Percentiles rank a stretch among this genome's conserved stretches.
Evolutionary conservation across 1,140 invertebrate genomes (phyloP).

Genomic region (Trachelipus rathkii): DNA sequence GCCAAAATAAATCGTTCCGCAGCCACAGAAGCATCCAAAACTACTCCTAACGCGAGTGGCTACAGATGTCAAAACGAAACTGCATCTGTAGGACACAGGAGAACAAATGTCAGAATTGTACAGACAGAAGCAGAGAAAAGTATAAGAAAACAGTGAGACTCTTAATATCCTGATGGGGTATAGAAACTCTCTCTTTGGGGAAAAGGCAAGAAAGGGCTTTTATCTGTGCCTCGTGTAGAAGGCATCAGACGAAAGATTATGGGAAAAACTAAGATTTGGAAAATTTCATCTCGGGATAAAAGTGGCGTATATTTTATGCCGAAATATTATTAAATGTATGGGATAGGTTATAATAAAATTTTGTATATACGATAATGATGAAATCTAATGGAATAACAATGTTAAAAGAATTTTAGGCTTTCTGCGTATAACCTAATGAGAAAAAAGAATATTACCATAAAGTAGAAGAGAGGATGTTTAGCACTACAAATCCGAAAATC

Average conservation of each 20-base stretch:
- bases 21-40: conserved; percentile 32
- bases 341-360: not conserved
- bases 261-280: not conserved
- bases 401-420: not conserved
- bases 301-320: not conserved
- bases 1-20: conserved; percentile 11
- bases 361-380: not conserved
- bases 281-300: not conserved
- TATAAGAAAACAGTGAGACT: not conserved
- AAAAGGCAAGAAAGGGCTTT: not conserved
- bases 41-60: conserved; percentile 21
- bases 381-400: not conserved
- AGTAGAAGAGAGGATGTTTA: no score
- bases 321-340: not conserved
- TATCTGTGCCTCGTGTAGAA: not conserved
- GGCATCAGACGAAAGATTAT: conserved; percentile 8
- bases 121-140: conserved; percentile 21
- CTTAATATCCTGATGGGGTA: conserved; percentile 5
- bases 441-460: not conserved
- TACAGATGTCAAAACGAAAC: conserved; percentile 34
- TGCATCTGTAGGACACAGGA: conserved; percentile 40
- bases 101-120: conserved; percentile 38
- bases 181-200: not conserved
- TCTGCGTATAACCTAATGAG: not conserved
- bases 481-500: no score